Evolutionary conservation across 2,113 vertebrate species (phyloP).

Genomic region (Sarotherodon lohbergeri): DNA sequence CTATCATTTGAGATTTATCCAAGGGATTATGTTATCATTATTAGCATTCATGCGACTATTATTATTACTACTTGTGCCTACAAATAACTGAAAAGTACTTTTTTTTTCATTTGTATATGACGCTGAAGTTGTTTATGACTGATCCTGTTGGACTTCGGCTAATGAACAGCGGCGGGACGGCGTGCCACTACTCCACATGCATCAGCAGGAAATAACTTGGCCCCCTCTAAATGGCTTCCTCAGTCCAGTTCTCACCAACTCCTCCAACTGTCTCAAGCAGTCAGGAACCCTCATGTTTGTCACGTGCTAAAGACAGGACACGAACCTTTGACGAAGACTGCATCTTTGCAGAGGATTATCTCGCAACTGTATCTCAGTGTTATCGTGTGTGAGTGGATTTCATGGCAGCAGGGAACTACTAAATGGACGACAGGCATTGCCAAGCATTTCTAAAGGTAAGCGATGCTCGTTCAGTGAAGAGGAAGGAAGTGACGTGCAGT

Average conservation of each 20-base stretch:
- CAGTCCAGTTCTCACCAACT: conserved; percentile 13
- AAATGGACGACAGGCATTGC: conserved; percentile 46
- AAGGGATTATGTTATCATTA: conserved; percentile 40
- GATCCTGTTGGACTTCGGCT: conserved; percentile 39
- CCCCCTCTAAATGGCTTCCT: conserved; percentile 36
- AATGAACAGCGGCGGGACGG: neutral
- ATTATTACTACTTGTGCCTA: conserved; percentile 62
- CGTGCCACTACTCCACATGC: conserved; percentile 14
- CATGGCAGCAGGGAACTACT: conserved; percentile 41
- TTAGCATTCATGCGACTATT: conserved; percentile 48
- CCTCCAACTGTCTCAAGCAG: conserved; percentile 39
- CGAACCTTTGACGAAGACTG: conserved; percentile 50
- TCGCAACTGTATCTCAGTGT: conserved; percentile 58
- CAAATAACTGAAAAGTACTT: conserved; percentile 32
- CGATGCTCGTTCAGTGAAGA: conserved; percentile 35
- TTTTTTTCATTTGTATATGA: conserved; percentile 61
- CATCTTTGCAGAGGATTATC: conserved; percentile 66
- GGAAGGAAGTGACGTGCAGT: conserved; percentile 31
- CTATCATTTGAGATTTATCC: neutral
- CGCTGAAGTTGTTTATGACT: conserved; percentile 55
- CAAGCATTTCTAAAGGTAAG: conserved; percentile 68
- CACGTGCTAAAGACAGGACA: conserved; percentile 41
- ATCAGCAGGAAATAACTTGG: conserved; percentile 27
- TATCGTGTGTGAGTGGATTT: conserved; percentile 56
- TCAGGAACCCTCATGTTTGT: conserved; percentile 31